Percentiles rank a stretch among this genome's conserved stretches.
These are phyloP conservation scores for Cotesia glomerata DNA, from an alignment of 1,140 invertebrate genomes.

Conservation along the genomic window DNA sequence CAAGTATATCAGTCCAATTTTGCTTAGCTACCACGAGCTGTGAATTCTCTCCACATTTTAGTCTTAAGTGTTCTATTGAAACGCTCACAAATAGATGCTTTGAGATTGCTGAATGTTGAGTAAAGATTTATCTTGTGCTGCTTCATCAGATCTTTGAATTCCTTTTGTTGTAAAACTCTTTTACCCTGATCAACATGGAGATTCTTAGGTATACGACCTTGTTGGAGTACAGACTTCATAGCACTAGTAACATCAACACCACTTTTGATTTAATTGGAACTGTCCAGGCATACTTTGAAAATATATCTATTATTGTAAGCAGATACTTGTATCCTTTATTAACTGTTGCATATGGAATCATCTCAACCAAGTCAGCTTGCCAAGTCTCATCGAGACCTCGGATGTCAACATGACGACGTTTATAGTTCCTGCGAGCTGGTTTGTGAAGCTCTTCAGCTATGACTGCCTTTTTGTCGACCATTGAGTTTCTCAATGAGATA, in stretches of 20 bases:
- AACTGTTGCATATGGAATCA: slow-evolving; percentile 11
- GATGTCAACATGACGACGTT: slow-evolving; percentile 18
- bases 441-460: background rate
- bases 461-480: background rate
- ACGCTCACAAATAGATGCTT: slow-evolving; percentile 55
- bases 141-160: slow-evolving; percentile 1
- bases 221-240: background rate
- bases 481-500: background rate
- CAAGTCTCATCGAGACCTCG: slow-evolving; percentile 12
- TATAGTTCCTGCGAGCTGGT: slow-evolving; percentile 16
- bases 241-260: background rate
- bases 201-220: too few species aligned
- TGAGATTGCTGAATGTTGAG: slow-evolving; percentile 37
- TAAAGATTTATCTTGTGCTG: slow-evolving; percentile 14
- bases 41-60: slow-evolving; percentile 53
- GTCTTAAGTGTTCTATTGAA: slow-evolving; percentile 58
- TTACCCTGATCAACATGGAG: too few species aligned
- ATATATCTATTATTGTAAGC: slow-evolving; percentile 22
- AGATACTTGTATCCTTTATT: slow-evolving; percentile 16
- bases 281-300: slow-evolving; percentile 26
- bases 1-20: slow-evolving; percentile 40
- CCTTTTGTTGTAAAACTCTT: too few species aligned
- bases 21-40: slow-evolving; percentile 43
- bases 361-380: slow-evolving; percentile 25
- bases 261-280: slow-evolving; percentile 38